Evolutionary conservation across 1,140 invertebrate species (phyloP).

Genomic region (Chironomus striatipennis): DNA sequence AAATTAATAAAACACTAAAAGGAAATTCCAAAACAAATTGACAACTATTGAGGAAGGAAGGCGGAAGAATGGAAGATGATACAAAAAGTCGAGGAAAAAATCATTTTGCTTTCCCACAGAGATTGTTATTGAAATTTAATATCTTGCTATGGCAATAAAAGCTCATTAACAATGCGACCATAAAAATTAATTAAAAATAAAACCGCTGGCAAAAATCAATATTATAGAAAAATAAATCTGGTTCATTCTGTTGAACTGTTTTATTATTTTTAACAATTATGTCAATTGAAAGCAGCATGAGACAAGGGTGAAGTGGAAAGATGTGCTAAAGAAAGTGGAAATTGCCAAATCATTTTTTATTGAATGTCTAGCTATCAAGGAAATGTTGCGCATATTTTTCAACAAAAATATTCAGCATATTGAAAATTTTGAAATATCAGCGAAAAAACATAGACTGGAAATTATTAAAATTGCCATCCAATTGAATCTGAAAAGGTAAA

Average conservation of each 20-base stretch:
- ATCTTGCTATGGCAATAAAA: constrained; percentile 8
- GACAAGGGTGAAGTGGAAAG: neutral
- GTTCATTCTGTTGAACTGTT: neutral
- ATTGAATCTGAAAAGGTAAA: neutral
- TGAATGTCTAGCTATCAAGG: neutral
- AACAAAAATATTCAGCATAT: neutral
- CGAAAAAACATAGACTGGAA: neutral
- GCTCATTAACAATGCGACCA: constrained; percentile 11
- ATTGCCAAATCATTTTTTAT: constrained; percentile 16
- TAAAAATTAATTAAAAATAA: constrained; percentile 15
- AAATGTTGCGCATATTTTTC: neutral
- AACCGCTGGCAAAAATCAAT: constrained; percentile 7
- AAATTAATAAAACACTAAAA: neutral
- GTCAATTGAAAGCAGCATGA: neutral
- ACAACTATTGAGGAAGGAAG: no score
- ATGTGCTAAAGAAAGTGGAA: neutral
- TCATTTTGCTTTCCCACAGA: neutral
- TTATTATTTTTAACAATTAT: neutral
- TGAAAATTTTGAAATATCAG: neutral
- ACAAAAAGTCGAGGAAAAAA: neutral
- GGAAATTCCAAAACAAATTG: neutral
- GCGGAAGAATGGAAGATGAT: no score
- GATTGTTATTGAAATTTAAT: constrained; percentile 14
- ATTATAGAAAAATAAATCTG: constrained; percentile 9
- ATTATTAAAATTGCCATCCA: neutral